These are phyloP conservation scores for Phalacrocorax brasilianus DNA, from an alignment of 2,113 vertebrate genomes.

Conservation along the genomic window DNA sequence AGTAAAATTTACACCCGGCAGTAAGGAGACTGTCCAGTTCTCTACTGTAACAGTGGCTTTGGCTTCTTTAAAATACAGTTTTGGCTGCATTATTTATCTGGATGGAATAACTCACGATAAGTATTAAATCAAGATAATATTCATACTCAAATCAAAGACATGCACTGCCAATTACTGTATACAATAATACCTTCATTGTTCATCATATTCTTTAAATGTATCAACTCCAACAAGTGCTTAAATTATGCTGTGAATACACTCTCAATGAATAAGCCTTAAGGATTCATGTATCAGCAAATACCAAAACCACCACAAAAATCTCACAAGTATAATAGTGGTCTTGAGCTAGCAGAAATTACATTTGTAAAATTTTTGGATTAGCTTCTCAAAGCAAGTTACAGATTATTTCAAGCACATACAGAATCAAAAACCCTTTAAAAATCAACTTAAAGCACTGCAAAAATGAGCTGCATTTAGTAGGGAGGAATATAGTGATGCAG, in stretches of 20 bases:
- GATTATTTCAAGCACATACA: background rate
- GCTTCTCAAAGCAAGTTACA: background rate
- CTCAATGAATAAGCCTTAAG: conserved; percentile 9
- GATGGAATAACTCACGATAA: background rate
- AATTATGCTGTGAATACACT: conserved; percentile 5
- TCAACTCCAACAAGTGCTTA: background rate
- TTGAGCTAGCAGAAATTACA: background rate
- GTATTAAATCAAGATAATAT: background rate
- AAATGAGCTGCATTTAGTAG: background rate
- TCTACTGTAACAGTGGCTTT: background rate
- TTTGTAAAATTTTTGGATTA: background rate
- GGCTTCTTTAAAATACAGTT: background rate
- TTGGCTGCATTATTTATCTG: background rate
- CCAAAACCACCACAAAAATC: conserved; percentile 28
- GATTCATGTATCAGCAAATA: background rate
- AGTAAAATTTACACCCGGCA: background rate
- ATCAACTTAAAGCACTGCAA: background rate
- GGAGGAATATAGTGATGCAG: background rate
- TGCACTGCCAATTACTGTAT: background rate
- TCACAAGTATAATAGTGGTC: background rate
- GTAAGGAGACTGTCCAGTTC: background rate
- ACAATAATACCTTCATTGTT: background rate
- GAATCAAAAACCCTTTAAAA: background rate
- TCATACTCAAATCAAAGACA: background rate
- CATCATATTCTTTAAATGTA: conserved; percentile 8